Conservation (phyloP, 2,888 invertebrate genomes). For the Netelia fuscicornis region DNA sequence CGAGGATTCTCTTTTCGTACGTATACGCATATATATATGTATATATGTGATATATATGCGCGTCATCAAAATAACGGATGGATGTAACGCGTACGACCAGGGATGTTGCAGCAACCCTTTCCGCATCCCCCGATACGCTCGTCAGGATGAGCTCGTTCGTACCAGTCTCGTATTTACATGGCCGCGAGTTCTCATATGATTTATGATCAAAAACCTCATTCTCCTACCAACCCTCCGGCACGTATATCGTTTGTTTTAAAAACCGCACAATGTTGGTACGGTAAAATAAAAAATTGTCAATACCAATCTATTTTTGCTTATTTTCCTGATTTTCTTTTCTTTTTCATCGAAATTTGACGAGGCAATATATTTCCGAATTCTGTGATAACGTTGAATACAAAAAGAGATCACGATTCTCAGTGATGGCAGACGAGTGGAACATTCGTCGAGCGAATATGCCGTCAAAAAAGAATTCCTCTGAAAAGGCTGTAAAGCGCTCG, state of each 20-base stretch:
- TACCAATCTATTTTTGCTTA: background rate
- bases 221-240: background rate
- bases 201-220: slow-evolving; percentile 39
- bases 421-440: slow-evolving; percentile 28
- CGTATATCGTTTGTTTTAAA: slow-evolving; percentile 2
- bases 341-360: background rate
- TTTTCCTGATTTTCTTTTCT: background rate
- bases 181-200: slow-evolving; percentile 48
- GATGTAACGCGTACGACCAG: slow-evolving; percentile 52
- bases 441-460: slow-evolving; percentile 39
- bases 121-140: slow-evolving; percentile 26
- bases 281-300: background rate
- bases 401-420: slow-evolving; percentile 31
- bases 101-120: slow-evolving; percentile 47
- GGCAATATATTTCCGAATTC: background rate
- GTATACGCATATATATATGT: slow-evolving; percentile 4
- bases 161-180: slow-evolving; percentile 51
- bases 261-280: background rate
- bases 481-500: slow-evolving; percentile 61
- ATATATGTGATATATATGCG: slow-evolving; percentile 31
- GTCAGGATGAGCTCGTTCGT: slow-evolving; percentile 53
- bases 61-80: slow-evolving; percentile 49
- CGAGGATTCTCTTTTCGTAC: slow-evolving; percentile 29
- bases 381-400: slow-evolving; percentile 22
- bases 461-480: slow-evolving; percentile 57